phyloP scores from a whole-genome alignment of 2,113 vertebrate genomes.

The Pampusana beccarii region DNA sequence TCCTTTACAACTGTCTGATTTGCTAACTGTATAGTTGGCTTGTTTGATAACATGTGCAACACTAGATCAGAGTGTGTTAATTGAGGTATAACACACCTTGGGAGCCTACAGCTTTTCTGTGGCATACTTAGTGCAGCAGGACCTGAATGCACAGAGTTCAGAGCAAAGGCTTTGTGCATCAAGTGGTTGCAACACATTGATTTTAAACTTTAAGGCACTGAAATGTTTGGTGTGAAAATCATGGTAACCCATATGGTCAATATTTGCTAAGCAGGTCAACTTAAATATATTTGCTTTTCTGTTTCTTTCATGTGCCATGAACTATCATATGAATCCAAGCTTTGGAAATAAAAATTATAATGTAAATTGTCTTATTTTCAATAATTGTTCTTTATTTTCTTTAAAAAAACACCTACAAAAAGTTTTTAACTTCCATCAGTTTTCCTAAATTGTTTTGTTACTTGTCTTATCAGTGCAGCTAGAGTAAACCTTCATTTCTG shows the following conservation, averaged over 20 bases:
- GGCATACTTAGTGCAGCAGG: neutral
- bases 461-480: neutral
- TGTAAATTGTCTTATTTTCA: neutral
- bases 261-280: neutral
- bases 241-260: neutral
- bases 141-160: neutral
- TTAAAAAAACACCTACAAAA: neutral
- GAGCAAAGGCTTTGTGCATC: neutral
- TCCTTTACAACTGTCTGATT: neutral
- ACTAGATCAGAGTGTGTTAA: neutral
- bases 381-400: neutral
- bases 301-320: neutral
- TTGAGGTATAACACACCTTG: neutral
- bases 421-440: neutral
- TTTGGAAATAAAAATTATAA: constrained; percentile 50
- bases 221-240: constrained; percentile 1
- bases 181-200: neutral
- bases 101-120: neutral
- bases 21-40: neutral
- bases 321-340: neutral
- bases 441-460: neutral
- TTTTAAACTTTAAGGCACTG: neutral
- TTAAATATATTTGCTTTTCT: neutral
- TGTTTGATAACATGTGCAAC: neutral
- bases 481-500: neutral